Evolutionary conservation across 2,888 invertebrate species (phyloP).

Genomic region (Phengaris arion): DNA sequence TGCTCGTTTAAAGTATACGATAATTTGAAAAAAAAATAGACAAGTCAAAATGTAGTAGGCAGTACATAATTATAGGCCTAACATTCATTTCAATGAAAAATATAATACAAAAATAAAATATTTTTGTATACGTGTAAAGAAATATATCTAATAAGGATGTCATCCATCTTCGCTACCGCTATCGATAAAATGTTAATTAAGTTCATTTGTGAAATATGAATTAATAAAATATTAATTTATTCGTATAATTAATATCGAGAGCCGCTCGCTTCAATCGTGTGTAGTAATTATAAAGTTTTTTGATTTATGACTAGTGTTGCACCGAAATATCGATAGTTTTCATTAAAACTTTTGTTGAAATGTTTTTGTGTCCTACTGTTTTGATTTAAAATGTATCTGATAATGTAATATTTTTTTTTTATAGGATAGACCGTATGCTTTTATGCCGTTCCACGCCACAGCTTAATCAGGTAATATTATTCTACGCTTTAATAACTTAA

Average conservation of each 20-base stretch:
- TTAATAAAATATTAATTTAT: slow-evolving; percentile 28
- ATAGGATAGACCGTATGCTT: too few species aligned
- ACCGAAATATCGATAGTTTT: background rate
- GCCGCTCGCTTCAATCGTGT: slow-evolving; percentile 19
- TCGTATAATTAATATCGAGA: slow-evolving; percentile 24
- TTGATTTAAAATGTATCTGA: too few species aligned
- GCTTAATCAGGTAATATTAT: too few species aligned
- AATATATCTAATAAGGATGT: slow-evolving; percentile 15
- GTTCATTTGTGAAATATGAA: slow-evolving; percentile 28
- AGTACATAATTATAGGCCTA: too few species aligned
- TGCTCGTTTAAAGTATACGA: too few species aligned
- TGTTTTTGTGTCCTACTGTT: background rate
- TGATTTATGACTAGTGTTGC: slow-evolving; percentile 26
- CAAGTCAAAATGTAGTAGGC: too few species aligned
- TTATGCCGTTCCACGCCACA: too few species aligned
- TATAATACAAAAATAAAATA: background rate
- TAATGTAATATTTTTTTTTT: too few species aligned
- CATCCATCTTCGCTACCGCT: background rate
- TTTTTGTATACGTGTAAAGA: background rate
- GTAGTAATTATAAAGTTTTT: slow-evolving; percentile 27
- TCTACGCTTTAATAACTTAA: too few species aligned
- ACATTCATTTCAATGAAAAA: too few species aligned
- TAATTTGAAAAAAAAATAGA: too few species aligned
- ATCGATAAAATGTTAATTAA: slow-evolving; percentile 24
- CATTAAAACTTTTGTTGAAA: background rate